phyloP scores from a whole-genome alignment of 2,888 invertebrate genomes.

The Standfussiana lucernea region DNA sequence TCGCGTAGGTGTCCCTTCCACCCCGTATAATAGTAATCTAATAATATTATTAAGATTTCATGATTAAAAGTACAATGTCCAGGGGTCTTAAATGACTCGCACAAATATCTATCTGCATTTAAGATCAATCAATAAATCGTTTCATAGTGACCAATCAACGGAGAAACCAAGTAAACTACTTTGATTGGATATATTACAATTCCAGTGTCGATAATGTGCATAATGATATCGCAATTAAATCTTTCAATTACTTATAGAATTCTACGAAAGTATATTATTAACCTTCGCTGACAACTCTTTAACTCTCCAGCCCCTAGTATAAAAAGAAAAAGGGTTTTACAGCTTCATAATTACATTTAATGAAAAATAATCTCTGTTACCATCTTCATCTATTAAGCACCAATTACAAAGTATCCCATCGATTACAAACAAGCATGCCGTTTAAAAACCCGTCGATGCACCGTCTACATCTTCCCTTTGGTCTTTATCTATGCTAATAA shows the following conservation, averaged over 20 bases:
- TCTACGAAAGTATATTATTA: constrained; percentile 29
- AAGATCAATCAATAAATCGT: background rate
- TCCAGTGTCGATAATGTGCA: background rate
- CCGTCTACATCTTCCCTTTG: constrained; percentile 73
- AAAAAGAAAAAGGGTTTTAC: constrained; percentile 34
- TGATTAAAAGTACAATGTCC: background rate
- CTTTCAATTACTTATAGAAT: background rate
- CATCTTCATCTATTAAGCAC: constrained; percentile 61
- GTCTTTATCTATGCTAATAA: constrained; percentile 85
- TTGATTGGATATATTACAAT: background rate
- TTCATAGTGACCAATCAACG: background rate
- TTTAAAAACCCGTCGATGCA: constrained; percentile 67
- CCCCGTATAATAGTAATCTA: background rate
- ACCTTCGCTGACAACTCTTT: background rate
- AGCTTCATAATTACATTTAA: constrained; percentile 55
- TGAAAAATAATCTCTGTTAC: constrained; percentile 54
- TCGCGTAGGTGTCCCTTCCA: too few species aligned
- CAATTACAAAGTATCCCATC: constrained; percentile 54
- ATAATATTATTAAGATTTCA: background rate
- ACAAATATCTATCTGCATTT: background rate
- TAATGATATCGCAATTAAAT: constrained; percentile 6
- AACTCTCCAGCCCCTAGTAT: background rate
- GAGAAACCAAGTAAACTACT: background rate
- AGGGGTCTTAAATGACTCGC: background rate
- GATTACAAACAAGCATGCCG: constrained; percentile 61